Conservation (phyloP, 2,797 vertebrate genomes). For the Squalus acanthias region DNA sequence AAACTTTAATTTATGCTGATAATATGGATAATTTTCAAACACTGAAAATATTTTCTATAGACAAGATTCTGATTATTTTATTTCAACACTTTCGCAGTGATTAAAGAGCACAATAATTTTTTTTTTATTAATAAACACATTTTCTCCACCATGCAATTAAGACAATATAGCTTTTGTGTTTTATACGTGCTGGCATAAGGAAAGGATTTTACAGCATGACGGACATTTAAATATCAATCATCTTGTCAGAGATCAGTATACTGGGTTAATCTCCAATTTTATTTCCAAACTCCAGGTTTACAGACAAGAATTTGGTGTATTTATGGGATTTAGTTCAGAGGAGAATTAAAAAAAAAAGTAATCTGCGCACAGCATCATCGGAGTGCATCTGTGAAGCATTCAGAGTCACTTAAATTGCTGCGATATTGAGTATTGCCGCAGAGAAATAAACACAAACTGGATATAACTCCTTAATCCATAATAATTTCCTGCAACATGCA, state of each 20-base stretch:
- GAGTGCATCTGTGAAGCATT: background rate
- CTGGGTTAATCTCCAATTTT: slow-evolving; percentile 12
- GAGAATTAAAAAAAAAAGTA: slow-evolving; percentile 13
- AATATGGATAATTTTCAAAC: slow-evolving; percentile 18
- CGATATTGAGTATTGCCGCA: background rate
- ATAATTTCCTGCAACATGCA: background rate
- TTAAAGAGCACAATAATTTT: background rate
- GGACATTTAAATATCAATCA: slow-evolving; percentile 12
- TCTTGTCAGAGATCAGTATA: slow-evolving; percentile 28
- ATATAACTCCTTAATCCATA: background rate
- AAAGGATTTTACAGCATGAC: background rate
- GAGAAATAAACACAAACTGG: slow-evolving; percentile 8
- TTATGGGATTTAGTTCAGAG: slow-evolving; percentile 1
- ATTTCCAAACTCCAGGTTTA: slow-evolving; percentile 30
- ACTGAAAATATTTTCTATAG: slow-evolving; percentile 25
- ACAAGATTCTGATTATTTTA: slow-evolving; percentile 11
- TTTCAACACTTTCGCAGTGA: background rate
- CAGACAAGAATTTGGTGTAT: slow-evolving; percentile 20
- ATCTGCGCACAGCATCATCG: background rate
- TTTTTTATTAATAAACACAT: background rate
- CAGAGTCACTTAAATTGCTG: background rate
- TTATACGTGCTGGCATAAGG: background rate
- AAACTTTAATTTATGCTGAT: slow-evolving; percentile 32
- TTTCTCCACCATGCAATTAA: background rate
- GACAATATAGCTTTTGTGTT: background rate